Percentiles rank a stretch among this genome's conserved stretches.
phyloP scores from a whole-genome alignment of 2,888 invertebrate species.

The Epinotia demarniana region DNA sequence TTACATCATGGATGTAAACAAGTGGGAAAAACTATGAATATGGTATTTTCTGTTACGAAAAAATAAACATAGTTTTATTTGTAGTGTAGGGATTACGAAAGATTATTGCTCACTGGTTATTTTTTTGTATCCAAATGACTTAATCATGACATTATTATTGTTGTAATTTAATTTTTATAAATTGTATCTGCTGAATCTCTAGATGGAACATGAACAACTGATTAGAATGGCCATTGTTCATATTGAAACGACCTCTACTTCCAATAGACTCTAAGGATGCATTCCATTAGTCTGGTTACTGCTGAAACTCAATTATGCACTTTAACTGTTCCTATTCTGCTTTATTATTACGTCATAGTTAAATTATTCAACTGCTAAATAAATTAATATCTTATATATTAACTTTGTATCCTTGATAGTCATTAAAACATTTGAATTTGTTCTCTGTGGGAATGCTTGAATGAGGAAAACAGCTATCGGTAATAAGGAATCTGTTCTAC shows the following conservation, averaged over 20 bases:
- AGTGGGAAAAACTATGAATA: neutral
- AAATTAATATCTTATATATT: neutral
- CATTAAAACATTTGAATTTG: neutral
- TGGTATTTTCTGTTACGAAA: neutral
- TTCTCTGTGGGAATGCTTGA: too few species aligned
- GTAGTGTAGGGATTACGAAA: constrained; percentile 4
- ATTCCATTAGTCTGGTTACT: constrained; percentile 29
- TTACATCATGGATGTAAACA: constrained; percentile 36
- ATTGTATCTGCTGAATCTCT: neutral
- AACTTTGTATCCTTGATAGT: neutral
- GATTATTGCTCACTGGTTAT: neutral
- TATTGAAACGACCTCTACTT: constrained; percentile 39
- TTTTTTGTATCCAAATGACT: neutral
- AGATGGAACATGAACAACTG: neutral
- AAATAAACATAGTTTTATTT: neutral
- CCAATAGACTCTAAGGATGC: constrained; percentile 44
- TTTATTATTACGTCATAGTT: constrained; percentile 13
- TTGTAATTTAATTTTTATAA: neutral
- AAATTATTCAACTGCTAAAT: constrained; percentile 1
- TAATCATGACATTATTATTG: neutral
- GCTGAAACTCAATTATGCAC: constrained; percentile 38
- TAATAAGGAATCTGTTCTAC: too few species aligned
- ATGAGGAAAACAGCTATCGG: too few species aligned
- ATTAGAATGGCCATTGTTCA: constrained; percentile 14
- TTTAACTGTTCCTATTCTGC: constrained; percentile 12